A percentile compares a stretch with the other conserved stretches of the same genome.
Evolutionary conservation across 2,797 vertebrate genomes (phyloP).

Genomic region (Garrulus glandarius): DNA sequence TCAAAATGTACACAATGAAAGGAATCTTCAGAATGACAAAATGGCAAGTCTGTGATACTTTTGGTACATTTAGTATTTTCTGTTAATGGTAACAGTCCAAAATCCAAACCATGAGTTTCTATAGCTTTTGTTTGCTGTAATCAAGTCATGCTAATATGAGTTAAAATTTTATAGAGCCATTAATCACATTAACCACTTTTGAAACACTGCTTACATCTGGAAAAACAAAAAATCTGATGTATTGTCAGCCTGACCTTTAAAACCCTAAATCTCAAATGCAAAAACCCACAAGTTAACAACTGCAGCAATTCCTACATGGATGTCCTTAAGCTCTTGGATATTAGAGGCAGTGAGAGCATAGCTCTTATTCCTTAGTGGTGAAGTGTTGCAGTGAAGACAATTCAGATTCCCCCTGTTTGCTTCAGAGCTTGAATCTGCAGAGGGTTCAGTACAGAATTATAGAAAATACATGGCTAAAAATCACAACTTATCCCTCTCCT

Average conservation of each 20-base stretch:
- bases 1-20: not conserved
- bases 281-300: rapidly evolving
- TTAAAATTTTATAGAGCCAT: not conserved
- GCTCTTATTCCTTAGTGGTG: not conserved
- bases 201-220: not conserved
- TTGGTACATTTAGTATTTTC: not conserved
- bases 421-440: not conserved
- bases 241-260: not conserved
- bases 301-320: not conserved
- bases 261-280: not conserved
- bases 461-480: not conserved
- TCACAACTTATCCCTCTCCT: not conserved
- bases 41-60: not conserved
- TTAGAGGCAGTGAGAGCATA: rapidly evolving
- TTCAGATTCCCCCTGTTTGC: not conserved
- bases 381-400: not conserved
- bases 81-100: not conserved
- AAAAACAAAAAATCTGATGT: not conserved
- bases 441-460: not conserved
- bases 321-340: not conserved
- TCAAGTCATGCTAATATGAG: not conserved
- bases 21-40: not conserved
- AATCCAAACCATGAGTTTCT: not conserved
- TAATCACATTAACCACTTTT: not conserved
- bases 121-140: not conserved